Conservation (phyloP, 2,113 vertebrate genomes). For the Candoia aspera region DNA sequence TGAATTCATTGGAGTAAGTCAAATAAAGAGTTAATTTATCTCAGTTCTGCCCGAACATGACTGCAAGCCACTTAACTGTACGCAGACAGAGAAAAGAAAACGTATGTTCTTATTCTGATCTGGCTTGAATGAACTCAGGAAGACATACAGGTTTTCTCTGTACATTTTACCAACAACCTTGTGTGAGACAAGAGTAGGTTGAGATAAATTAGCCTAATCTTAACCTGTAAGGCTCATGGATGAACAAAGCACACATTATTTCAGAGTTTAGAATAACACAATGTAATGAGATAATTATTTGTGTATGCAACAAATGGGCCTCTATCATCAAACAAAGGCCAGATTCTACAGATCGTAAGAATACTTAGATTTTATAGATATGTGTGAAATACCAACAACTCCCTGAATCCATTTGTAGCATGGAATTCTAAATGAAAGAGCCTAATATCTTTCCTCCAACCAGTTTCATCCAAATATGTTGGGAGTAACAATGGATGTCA, state of each 20-base stretch:
- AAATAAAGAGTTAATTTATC: background rate
- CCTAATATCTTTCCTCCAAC: background rate
- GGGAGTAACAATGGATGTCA: background rate
- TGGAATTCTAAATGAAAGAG: background rate
- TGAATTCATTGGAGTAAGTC: constrained; percentile 8
- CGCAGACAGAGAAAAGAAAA: constrained; percentile 4
- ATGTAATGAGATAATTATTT: background rate
- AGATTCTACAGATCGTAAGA: background rate
- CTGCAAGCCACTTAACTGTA: constrained; percentile 43
- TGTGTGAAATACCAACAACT: background rate
- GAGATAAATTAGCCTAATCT: background rate
- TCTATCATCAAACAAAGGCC: background rate
- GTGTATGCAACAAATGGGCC: background rate
- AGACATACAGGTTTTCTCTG: background rate
- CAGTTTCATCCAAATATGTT: background rate
- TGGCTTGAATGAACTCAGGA: background rate
- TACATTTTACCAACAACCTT: background rate
- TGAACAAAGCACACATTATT: background rate
- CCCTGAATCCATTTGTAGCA: background rate
- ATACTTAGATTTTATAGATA: background rate
- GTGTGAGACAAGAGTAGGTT: background rate
- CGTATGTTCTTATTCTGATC: background rate
- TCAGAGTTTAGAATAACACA: background rate
- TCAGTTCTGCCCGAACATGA: constrained; percentile 31
- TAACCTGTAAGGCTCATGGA: background rate